These are phyloP conservation scores for Brachyopa scutellaris DNA, from an alignment of 2,888 invertebrate species.

Conservation along the genomic window DNA sequence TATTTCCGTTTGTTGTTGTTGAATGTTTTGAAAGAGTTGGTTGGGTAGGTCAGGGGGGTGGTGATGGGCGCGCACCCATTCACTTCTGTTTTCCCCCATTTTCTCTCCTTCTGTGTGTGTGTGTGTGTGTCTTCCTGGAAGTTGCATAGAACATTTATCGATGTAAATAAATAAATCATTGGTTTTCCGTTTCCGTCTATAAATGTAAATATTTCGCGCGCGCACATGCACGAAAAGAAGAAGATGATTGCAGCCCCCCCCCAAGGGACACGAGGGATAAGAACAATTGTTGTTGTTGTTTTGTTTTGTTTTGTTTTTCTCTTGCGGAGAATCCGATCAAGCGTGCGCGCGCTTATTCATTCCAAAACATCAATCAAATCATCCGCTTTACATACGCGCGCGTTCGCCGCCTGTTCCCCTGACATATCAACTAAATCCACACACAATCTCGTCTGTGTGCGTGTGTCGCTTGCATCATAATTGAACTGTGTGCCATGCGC, in stretches of 20 bases:
- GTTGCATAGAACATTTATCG: conserved; percentile 42
- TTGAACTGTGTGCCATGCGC: conserved; percentile 10
- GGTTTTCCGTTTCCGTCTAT: conserved; percentile 59
- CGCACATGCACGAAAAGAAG: neutral
- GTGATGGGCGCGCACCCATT: neutral
- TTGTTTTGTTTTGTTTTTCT: no score
- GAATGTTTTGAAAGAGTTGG: conserved; percentile 48
- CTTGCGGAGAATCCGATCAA: no score
- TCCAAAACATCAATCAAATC: conserved; percentile 7
- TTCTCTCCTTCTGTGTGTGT: neutral
- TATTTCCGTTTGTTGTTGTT: conserved; percentile 67
- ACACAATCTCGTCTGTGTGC: neutral
- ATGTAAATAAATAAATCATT: conserved; percentile 64
- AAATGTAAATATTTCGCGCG: conserved; percentile 40
- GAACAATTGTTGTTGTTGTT: neutral
- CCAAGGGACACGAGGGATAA: neutral
- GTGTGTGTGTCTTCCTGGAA: neutral
- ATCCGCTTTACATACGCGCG: neutral
- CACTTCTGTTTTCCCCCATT: neutral
- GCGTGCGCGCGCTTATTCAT: no score
- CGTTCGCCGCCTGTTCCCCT: neutral
- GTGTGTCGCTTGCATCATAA: conserved; percentile 13
- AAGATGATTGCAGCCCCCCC: conserved; percentile 11
- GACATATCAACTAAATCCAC: conserved; percentile 31
- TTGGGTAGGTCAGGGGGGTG: conserved; percentile 59